Evolutionary conservation across 2,797 vertebrate genomes (phyloP), one percentile per base, ranked within the genome.

Genomic region (Nannoperca obscura): DNA sequence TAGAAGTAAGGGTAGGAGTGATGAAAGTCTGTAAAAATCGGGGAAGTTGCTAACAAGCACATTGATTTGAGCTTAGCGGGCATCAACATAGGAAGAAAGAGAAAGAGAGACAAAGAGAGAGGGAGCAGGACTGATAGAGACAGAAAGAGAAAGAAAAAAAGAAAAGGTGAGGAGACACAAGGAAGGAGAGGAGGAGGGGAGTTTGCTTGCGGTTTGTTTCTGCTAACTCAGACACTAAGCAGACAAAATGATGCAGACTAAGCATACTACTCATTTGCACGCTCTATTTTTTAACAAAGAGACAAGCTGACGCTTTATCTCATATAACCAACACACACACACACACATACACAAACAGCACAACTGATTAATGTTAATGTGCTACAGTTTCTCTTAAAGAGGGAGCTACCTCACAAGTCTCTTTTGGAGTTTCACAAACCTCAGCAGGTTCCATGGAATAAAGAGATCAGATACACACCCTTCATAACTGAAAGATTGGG

Each of bases 11-110:
- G 20, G 47, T 62, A 58, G 22, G 67, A 74, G 70, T 85, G 85
- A 92, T 81, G 80, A 90, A 89, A 91, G 76, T 72, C 52, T 73
- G 60, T 55, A 86, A 84, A 84, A 88, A 83, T 81, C 53, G 49
- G 63, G 36, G 61, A 90, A 82, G 81, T 82, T 72, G 70, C 81
- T 90, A 88, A 89, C 83, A 90, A 92, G 88, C 74, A 47, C 83
- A 86, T 67, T 86, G 84, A 90, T 90, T 85, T 86, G 67, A 83
- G 71, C 74, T 84, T 67, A 60, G 66, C 69, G 63, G 83, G 65
- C n/a, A 86, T 78, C 58, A 77, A 82, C 60, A 65, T 30, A 69
- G 53, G 52, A 40, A 75, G 22, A 59, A 68, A 66, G n/a, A 55
- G 10, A 69, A 55, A 61, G 7, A 22, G 47, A 54, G 20, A 68